Percentiles rank a stretch among this genome's conserved stretches.
Evolutionary conservation across 2,797 vertebrate species (phyloP).

Genomic region (Gymnoscopelus microlampas): DNA sequence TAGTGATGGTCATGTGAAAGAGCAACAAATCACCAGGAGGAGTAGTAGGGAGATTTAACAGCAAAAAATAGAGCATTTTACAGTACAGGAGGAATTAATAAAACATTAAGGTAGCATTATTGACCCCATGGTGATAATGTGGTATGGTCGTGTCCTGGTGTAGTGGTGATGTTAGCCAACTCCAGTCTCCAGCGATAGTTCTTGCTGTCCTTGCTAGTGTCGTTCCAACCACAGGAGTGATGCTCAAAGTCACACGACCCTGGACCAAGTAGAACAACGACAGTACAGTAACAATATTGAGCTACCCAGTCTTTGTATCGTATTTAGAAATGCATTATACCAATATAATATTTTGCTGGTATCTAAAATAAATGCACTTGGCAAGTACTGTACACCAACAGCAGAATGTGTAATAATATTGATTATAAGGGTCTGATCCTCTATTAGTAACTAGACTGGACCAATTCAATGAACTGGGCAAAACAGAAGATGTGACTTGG

Average conservation of each 20-base stretch:
- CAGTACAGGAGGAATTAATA: not conserved
- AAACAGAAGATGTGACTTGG: too few species aligned
- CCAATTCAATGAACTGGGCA: too few species aligned
- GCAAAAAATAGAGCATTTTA: not conserved
- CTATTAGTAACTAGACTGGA: too few species aligned
- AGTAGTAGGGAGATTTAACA: not conserved
- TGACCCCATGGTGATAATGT: slow-evolving; percentile 72
- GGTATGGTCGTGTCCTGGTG: slow-evolving; percentile 79
- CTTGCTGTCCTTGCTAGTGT: slow-evolving; percentile 25
- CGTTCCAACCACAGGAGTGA: slow-evolving; percentile 77
- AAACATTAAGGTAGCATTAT: slow-evolving; percentile 4
- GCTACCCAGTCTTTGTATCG: not conserved
- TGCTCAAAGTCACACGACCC: slow-evolving; percentile 81
- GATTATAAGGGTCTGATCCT: too few species aligned
- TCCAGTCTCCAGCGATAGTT: slow-evolving; percentile 68
- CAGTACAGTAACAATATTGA: not conserved
- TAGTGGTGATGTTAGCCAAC: slow-evolving; percentile 72
- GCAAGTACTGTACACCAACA: not conserved
- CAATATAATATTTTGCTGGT: not conserved
- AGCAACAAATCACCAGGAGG: too few species aligned
- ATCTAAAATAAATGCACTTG: not conserved
- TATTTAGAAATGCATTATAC: too few species aligned
- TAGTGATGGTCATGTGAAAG: too few species aligned
- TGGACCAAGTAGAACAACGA: slow-evolving; percentile 14
- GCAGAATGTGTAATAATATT: not conserved